Base-by-base conservation (phyloP, 2,888 invertebrate species). In the Trichopria drosophilae region DNA sequence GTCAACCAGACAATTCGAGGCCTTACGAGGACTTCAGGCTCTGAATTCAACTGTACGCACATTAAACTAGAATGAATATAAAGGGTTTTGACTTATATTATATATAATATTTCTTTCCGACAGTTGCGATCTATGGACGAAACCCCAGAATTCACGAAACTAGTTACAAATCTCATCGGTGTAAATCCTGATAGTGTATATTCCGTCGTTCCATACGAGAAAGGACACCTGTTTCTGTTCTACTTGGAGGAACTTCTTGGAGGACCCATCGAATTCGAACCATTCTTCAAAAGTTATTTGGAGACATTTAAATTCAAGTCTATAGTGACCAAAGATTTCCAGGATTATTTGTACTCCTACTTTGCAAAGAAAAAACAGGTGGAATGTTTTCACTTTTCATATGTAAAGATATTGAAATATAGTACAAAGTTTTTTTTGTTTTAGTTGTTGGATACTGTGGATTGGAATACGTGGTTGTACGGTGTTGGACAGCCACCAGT, bases 171-270 rank as follows among this genome's bases (percentile, higher is more conserved):
- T 72, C 78, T 94, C 53, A 82, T 79, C 41, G 87, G 87, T 5
- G 82, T 89, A 2, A 90, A 94, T 69, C 96, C 96, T 1, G 96
- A 96, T 75, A 94, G 95, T 73, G 85, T 93, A 0, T 95, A 93
- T 78, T 92, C 92, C 0, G 78, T 81, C 5, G 87, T 96, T 24
- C 96, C 96, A 1, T 96, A 97, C 72, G 92, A 93, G 72, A 97
- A 97, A 76, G 95, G 97, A 1, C 79, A 90, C 77, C 85, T 90
- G 1, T 88, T 97, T 67, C 80, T 97, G 22, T 87, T 90, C 64
- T 90, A 92, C 74, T 77, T 97, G 48, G 96, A 97, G 75, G 82
- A 85, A 59, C 71, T 86, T 4, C 78, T 90, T 20, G 95, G 94
- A 24, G 93, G 93, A 7, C 84, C 90, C 57, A 77, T 71, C 63